Conservation (phyloP, 1,140 invertebrate species). For the Brachionus plicatilis region DNA sequence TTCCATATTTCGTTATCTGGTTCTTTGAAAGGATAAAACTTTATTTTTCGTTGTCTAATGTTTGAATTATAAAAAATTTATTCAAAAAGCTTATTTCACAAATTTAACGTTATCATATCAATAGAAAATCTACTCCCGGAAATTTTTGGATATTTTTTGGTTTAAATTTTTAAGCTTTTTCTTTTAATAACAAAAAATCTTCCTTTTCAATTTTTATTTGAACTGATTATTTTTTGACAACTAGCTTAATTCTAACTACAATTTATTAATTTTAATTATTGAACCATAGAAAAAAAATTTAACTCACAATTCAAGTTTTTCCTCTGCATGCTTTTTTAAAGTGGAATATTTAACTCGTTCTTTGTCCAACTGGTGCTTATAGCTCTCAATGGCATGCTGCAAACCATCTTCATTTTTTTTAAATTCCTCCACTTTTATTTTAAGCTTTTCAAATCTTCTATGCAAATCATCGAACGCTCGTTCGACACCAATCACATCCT, state of each 20-base stretch:
- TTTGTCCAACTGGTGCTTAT: conserved; percentile 2
- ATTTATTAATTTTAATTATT: neutral
- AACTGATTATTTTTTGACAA: neutral
- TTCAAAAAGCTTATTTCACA: too few relatives aligned
- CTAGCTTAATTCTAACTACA: too few relatives aligned
- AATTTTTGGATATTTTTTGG: too few relatives aligned
- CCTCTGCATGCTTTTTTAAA: conserved; percentile 39
- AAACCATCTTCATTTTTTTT: conserved; percentile 18
- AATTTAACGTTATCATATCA: too few relatives aligned
- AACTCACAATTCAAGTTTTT: conserved; percentile 37
- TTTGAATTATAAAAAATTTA: too few relatives aligned
- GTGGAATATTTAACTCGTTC: conserved; percentile 35
- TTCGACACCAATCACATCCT: conserved; percentile 38
- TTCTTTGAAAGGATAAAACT: too few relatives aligned
- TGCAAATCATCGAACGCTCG: conserved; percentile 37
- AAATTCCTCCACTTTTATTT: conserved; percentile 19
- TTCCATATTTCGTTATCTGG: too few relatives aligned
- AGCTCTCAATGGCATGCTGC: conserved; percentile 18
- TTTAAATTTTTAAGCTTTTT: too few relatives aligned
- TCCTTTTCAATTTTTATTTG: neutral
- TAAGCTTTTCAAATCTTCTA: conserved; percentile 33
- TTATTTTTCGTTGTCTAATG: too few relatives aligned
- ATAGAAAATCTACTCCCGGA: too few relatives aligned
- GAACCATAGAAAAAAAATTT: neutral
- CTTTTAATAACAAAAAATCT: too few relatives aligned